Conservation (phyloP, 2,113 vertebrate species). For the Chaenogobius annularis region DNA sequence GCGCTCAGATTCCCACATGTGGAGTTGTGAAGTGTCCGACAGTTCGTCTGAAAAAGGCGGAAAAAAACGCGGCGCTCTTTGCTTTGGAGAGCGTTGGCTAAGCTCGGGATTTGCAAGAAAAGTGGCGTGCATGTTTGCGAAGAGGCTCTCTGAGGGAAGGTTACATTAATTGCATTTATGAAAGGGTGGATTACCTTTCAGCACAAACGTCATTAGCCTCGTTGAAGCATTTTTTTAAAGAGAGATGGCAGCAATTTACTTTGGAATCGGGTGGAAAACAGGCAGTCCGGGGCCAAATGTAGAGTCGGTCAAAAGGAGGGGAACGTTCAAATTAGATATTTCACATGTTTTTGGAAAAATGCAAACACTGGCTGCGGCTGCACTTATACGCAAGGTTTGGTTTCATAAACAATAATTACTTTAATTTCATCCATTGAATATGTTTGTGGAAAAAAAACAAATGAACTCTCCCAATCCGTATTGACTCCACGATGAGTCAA, state of each 20-base stretch:
- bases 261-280: constrained; percentile 7
- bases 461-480: neutral
- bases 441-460: neutral
- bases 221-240: constrained; percentile 12
- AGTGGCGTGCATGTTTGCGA: constrained; percentile 3
- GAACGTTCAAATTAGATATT: constrained; percentile 6
- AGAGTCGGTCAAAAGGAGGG: neutral
- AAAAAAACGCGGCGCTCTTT: neutral
- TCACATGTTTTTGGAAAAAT: constrained; percentile 4
- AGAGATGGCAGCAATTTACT: constrained; percentile 12
- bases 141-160: constrained; percentile 15
- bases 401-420: neutral
- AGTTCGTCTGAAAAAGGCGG: constrained; percentile 15
- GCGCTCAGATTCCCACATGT: constrained; percentile 70
- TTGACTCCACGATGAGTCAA: neutral
- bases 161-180: constrained; percentile 26
- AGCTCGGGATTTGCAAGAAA: constrained; percentile 31
- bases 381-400: neutral
- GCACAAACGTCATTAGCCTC: neutral
- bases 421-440: neutral
- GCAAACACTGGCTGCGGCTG: neutral
- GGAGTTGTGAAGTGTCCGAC: constrained; percentile 60
- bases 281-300: neutral
- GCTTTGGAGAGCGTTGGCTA: constrained; percentile 26
- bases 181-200: constrained; percentile 19